Conservation (phyloP, 2,888 invertebrate genomes). For the Globia sparganii region DNA sequence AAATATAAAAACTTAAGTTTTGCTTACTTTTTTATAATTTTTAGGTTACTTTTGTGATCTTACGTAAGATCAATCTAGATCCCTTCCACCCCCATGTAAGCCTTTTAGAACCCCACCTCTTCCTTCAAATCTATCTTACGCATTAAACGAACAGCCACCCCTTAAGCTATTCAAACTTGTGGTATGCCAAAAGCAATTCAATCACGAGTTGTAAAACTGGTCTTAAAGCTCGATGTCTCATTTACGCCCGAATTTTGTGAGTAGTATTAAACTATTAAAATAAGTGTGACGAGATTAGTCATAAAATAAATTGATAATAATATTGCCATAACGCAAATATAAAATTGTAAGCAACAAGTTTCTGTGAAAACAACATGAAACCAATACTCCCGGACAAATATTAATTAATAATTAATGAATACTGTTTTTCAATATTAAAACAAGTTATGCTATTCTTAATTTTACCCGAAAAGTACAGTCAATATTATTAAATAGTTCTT, state of each 20-base stretch:
- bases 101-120: too few relatives aligned
- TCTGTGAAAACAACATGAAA: not conserved
- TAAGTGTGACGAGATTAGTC: not conserved
- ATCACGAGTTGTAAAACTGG: not conserved
- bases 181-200: not conserved
- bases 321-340: conserved; percentile 19
- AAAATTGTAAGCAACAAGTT: not conserved
- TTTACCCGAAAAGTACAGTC: conserved; percentile 43
- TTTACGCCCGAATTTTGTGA: not conserved
- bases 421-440: conserved; percentile 40
- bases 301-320: not conserved
- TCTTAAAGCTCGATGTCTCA: not conserved
- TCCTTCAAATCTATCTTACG: not conserved
- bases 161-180: not conserved
- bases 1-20: too few relatives aligned
- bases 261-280: not conserved
- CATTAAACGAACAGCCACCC: not conserved
- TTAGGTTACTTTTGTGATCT: too few relatives aligned
- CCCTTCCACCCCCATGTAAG: not conserved
- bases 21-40: too few relatives aligned
- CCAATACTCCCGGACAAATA: conserved; percentile 49
- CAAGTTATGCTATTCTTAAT: conserved; percentile 43
- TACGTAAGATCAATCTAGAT: not conserved
- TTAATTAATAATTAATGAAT: conserved; percentile 35
- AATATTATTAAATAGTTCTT: not conserved